Base-by-base conservation (phyloP, 2,888 invertebrate species). In the Chrysotoxum bicinctum region DNA sequence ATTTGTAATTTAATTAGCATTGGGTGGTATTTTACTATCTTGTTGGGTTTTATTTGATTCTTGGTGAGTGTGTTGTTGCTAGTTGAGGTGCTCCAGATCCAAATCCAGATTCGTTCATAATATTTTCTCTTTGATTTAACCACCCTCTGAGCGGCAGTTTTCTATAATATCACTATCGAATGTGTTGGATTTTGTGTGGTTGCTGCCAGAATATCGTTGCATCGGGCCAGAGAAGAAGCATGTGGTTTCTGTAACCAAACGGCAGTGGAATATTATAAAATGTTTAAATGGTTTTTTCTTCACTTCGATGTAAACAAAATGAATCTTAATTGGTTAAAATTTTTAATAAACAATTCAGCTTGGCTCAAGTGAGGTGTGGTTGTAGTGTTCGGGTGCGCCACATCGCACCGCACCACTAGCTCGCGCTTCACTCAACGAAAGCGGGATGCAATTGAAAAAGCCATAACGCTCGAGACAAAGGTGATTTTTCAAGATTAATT, bases 181-280 rank as follows among this genome's bases (percentile, higher is more conserved):
- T 66, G 12, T 52, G 52, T 21, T 56, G 21, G 37, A 40, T 26
- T 14, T 26, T 12, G n/a, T 43, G 70, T 23, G 35, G 43, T 8
- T 78, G 37, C 54, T 52, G 23, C 40, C 52, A 50, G 12, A 52
- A 70, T 45, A 26, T 14, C 12, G 89, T 86, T 87, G 76, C 52
- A 92, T 72, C 91, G 32, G 19, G 1, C 26, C 10, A 50, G 16
- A 7, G 16, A 30, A 43, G 19, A 40, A 92, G 6, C 94, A 58
- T 93, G 93, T 90, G 93, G 77, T 92, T 93, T 88, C 84, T 89
- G 89, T 90, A 89, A 81, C 89, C 89, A 19, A 16, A 92, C 91
- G 64, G 45, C 72, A 92, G 89, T 9, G 92, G 88, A 76, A 92
- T 89, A 89, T 88, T 90, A 89, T 90, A 90, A 64, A 64, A 89